Conservation (phyloP, 2,113 vertebrate species). For the Aegypius monachus region DNA sequence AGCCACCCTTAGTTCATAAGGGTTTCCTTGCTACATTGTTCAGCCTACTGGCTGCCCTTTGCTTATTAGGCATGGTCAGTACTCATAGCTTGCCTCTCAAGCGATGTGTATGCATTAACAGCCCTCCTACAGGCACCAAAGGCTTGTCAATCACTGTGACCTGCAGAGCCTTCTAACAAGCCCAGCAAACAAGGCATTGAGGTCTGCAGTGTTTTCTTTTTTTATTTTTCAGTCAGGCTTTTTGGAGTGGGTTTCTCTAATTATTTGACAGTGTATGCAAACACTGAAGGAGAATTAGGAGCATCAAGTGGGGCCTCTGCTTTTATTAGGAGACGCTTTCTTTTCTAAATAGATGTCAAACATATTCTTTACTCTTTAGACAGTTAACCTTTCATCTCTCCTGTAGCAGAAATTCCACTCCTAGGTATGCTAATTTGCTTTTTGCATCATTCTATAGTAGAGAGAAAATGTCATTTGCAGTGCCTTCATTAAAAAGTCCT, state of each 20-base stretch:
- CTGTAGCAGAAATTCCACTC: conserved; percentile 66
- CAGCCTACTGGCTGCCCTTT: conserved; percentile 21
- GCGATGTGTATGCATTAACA: conserved; percentile 61
- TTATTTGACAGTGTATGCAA: conserved; percentile 76
- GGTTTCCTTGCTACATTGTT: conserved; percentile 57
- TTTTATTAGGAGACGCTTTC: conserved; percentile 74
- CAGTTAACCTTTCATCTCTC: conserved; percentile 79
- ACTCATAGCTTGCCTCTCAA: conserved; percentile 39
- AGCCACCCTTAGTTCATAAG: not conserved
- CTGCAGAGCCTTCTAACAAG: conserved; percentile 64
- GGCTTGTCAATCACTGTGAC: conserved; percentile 76
- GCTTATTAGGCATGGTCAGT: conserved; percentile 60
- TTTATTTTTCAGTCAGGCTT: conserved; percentile 45
- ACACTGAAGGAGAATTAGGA: conserved; percentile 71
- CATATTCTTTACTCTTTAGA: conserved; percentile 75
- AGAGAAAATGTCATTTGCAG: conserved; percentile 61
- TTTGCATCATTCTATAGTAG: conserved; percentile 68
- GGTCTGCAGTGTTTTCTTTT: conserved; percentile 41
- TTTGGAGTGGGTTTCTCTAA: conserved; percentile 68
- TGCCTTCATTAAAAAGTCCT: conserved; percentile 66
- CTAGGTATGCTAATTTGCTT: conserved; percentile 71
- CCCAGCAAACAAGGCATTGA: conserved; percentile 69
- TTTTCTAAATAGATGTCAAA: conserved; percentile 75
- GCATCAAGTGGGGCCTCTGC: conserved; percentile 71
- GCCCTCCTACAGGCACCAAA: conserved; percentile 59